Conservation (phyloP, 1,140 invertebrate species). For the Scaptomyza graminum region DNA sequence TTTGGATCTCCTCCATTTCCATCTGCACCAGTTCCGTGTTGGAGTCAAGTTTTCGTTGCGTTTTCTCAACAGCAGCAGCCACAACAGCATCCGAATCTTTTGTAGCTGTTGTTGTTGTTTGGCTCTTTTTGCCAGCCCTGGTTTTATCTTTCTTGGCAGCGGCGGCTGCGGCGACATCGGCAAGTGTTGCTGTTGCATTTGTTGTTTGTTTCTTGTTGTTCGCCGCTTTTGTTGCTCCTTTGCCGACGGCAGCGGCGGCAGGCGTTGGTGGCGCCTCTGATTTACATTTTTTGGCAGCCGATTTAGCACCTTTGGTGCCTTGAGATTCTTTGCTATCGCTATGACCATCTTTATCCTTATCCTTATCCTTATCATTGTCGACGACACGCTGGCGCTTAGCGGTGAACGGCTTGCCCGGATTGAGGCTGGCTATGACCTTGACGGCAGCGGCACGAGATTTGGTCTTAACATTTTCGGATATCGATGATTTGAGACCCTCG, state of each 20-base stretch:
- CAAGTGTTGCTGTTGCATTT: slow-evolving; percentile 6
- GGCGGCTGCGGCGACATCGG: background rate
- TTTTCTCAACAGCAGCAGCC: too few relatives aligned
- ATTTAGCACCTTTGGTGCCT: slow-evolving; percentile 34
- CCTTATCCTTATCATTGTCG: slow-evolving; percentile 34
- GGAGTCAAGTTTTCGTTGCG: slow-evolving; percentile 47
- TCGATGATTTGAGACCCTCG: slow-evolving; percentile 77
- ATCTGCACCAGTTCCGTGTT: slow-evolving; percentile 78
- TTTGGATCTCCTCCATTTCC: slow-evolving; percentile 73
- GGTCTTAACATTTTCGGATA: slow-evolving; percentile 83
- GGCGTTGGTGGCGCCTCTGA: slow-evolving; percentile 10
- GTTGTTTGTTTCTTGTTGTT: background rate
- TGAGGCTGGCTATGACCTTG: slow-evolving; percentile 76
- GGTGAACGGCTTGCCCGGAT: slow-evolving; percentile 50
- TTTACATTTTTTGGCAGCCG: slow-evolving; percentile 47
- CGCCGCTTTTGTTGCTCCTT: background rate
- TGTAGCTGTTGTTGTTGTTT: slow-evolving; percentile 6
- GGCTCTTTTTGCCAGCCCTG: slow-evolving; percentile 2
- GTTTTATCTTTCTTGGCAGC: slow-evolving; percentile 14
- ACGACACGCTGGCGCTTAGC: slow-evolving; percentile 55
- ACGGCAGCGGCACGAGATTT: slow-evolving; percentile 80
- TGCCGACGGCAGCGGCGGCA: background rate
- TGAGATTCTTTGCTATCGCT: slow-evolving; percentile 33
- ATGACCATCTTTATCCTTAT: slow-evolving; percentile 20
- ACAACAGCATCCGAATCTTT: background rate